Base-by-base conservation (phyloP, 2,797 vertebrate species). In the Anguilla marmorata region DNA sequence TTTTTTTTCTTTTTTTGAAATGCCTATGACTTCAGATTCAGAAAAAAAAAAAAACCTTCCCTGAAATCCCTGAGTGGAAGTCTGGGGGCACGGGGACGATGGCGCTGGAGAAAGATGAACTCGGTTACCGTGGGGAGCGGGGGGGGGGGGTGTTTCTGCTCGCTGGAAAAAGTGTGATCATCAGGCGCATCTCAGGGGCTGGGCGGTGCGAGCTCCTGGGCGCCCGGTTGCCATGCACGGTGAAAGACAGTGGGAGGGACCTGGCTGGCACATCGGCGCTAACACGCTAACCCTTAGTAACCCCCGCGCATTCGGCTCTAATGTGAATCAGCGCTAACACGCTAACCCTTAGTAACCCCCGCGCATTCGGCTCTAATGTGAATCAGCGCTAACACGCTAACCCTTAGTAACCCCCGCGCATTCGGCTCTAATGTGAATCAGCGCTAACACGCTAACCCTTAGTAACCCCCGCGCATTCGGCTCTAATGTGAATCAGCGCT, bases 221-320 rank as follows among this genome's bases (percentile, higher is more conserved):
- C 60, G 30, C 8, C 1, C n/a, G 72, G 24, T 79, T 27, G 33
- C 84, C 27, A 85, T 30, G 74, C 30, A 16, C 21, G 6, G 72
- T 21, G 3, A 60, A 19, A 84, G 84, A 84, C 30, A n/a, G 11
- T 11, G 5, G 21, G 6, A 24, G 69, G 69, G 8, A 9, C 66
- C 27, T 24, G 8, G 52, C 50, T 66, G 69, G 11, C 86, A 66
- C 56, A n/a, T 41, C 60, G 84, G 48, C 45, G 37, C 74, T 86
- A 74, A 66, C 19, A 41, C 58, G 45, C 84, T 88, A 60, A 82
- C n/a, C 6, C 45, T 74, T 66, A 60, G 27, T 86, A 84, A 33
- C 30, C 69, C 37, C 7, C 1, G 1, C 37, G 37, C 37, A 37
- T 37, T 37, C 37, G 0, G 37, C 37, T 37, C 37, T 37, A 37